Evolutionary conservation across 2,113 vertebrate genomes (phyloP).

Genomic region (Poicephalus gulielmi): DNA sequence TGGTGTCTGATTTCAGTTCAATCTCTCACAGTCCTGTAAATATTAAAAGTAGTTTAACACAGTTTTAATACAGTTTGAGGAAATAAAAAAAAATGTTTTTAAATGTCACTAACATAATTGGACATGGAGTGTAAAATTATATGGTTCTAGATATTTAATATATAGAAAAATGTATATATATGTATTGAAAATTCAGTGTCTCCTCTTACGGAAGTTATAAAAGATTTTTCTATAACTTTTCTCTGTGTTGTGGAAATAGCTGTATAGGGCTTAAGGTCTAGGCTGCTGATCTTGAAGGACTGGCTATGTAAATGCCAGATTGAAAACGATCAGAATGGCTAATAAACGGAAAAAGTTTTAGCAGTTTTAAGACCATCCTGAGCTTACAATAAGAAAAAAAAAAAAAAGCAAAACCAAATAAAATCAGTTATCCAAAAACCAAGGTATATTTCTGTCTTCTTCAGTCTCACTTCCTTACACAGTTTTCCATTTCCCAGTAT

Average conservation of each 20-base stretch:
- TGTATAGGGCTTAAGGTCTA: background rate
- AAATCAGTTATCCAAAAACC: background rate
- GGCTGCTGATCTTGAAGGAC: background rate
- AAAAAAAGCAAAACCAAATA: background rate
- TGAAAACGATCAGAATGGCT: background rate
- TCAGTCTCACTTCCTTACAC: background rate
- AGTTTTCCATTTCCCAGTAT: background rate
- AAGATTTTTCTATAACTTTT: background rate
- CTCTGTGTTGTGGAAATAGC: background rate
- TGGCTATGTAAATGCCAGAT: background rate
- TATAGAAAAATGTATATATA: background rate
- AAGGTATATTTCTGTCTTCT: background rate
- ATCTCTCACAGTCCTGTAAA: background rate
- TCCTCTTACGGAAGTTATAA: background rate
- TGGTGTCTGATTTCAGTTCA: background rate
- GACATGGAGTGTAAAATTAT: background rate
- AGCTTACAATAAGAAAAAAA: background rate
- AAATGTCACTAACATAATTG: background rate
- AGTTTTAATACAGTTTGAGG: background rate
- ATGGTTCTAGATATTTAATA: background rate
- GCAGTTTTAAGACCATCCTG: background rate
- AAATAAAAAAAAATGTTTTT: background rate
- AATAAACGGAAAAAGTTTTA: background rate
- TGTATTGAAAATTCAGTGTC: background rate
- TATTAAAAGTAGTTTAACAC: background rate